Conservation (phyloP, 2,888 invertebrate genomes). For the Lacanobia wlatinum region DNA sequence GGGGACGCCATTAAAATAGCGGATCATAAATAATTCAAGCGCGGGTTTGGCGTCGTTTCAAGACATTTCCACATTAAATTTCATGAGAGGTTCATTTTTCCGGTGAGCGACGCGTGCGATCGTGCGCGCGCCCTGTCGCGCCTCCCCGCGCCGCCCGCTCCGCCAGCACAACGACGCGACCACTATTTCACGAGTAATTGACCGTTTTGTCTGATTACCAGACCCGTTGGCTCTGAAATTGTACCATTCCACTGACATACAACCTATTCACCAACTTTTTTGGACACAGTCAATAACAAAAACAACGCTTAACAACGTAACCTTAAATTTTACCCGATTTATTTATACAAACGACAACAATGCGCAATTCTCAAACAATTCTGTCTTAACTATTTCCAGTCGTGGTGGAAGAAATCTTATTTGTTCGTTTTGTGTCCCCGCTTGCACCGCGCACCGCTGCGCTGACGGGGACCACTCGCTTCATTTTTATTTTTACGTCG, state of each 20-base stretch:
- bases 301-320: conserved; percentile 52
- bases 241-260: conserved; percentile 35
- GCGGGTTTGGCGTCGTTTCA: conserved; percentile 89
- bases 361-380: conserved; percentile 81
- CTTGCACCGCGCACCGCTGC: conserved; percentile 75
- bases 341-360: conserved; percentile 79
- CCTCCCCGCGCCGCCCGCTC: conserved; percentile 21
- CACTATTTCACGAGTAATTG: conserved; percentile 74
- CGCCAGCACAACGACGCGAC: conserved; percentile 39
- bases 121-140: conserved; percentile 67
- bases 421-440: conserved; percentile 85
- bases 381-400: conserved; percentile 80
- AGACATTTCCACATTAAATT: conserved; percentile 90
- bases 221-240: conserved; percentile 34
- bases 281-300: conserved; percentile 35
- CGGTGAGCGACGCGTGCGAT: conserved; percentile 76
- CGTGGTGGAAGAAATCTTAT: conserved; percentile 79
- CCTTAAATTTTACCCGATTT: conserved; percentile 63
- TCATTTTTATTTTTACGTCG: conserved; percentile 80
- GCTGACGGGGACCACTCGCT: conserved; percentile 76
- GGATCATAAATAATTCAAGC: conserved; percentile 89
- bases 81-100: conserved; percentile 90
- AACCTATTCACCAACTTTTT: conserved; percentile 39
- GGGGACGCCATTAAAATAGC: conserved; percentile 89
- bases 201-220: conserved; percentile 69